Evolutionary conservation across 2,888 invertebrate genomes (phyloP).

Genomic region (Monochamus alternatus): DNA sequence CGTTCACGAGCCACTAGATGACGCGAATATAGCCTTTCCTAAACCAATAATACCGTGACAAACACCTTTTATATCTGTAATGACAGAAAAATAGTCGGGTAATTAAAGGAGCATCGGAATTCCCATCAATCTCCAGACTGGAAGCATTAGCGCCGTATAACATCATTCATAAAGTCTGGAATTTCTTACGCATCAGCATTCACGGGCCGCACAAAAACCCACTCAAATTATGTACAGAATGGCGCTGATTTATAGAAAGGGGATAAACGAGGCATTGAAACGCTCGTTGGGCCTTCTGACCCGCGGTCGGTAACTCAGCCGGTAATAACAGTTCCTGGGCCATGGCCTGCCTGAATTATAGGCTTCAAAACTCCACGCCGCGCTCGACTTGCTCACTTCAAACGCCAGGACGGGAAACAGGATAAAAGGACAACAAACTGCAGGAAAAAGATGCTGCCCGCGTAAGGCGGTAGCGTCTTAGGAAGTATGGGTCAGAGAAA

Average conservation of each 20-base stretch:
- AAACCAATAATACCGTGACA: too few relatives aligned
- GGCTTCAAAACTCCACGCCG: slow-evolving; percentile 33
- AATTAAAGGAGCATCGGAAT: neutral
- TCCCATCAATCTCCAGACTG: neutral
- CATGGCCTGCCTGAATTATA: slow-evolving; percentile 41
- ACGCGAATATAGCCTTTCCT: too few relatives aligned
- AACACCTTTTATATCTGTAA: too few relatives aligned
- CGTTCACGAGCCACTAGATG: too few relatives aligned
- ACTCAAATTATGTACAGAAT: slow-evolving; percentile 46
- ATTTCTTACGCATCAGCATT: slow-evolving; percentile 9
- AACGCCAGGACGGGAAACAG: slow-evolving; percentile 32
- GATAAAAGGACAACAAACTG: slow-evolving; percentile 34
- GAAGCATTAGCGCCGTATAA: slow-evolving; percentile 4
- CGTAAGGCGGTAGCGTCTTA: neutral
- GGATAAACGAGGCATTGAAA: slow-evolving; percentile 53
- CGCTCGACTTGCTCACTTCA: slow-evolving; percentile 43
- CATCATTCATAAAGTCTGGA: neutral
- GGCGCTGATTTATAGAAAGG: slow-evolving; percentile 48
- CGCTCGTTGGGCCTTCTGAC: slow-evolving; percentile 42
- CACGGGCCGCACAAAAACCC: slow-evolving; percentile 35
- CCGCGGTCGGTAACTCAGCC: slow-evolving; percentile 45
- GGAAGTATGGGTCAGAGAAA: slow-evolving; percentile 13
- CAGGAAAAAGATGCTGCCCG: slow-evolving; percentile 42
- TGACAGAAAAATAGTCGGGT: neutral
- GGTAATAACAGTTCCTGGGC: slow-evolving; percentile 44